Percentiles rank a stretch among this genome's conserved stretches.
phyloP scores from a whole-genome alignment of 2,888 invertebrate species.

The Eulithis prunata region DNA sequence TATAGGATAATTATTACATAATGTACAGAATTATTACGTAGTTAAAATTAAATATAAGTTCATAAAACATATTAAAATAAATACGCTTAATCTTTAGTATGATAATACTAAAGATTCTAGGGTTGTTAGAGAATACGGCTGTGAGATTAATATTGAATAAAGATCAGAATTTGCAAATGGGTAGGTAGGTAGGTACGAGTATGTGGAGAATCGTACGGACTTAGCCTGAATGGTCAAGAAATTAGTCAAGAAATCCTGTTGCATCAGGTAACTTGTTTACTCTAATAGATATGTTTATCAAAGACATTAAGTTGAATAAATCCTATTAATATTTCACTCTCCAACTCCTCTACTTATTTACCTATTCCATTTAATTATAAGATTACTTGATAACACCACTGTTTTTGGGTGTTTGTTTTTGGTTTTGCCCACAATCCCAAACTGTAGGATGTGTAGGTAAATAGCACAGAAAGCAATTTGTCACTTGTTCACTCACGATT shows the following conservation, averaged over 20 bases:
- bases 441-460: slow-evolving; percentile 8
- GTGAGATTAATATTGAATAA: slow-evolving; percentile 54
- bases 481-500: slow-evolving; percentile 23
- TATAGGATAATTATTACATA: background rate
- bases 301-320: slow-evolving; percentile 19
- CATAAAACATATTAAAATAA: slow-evolving; percentile 19
- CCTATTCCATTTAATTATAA: slow-evolving; percentile 13
- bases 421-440: slow-evolving; percentile 8
- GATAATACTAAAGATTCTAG: slow-evolving; percentile 9
- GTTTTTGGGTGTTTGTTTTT: slow-evolving; percentile 3
- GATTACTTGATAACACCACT: slow-evolving; percentile 12
- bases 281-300: slow-evolving; percentile 11
- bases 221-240: background rate
- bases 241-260: slow-evolving; percentile 3
- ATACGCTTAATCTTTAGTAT: slow-evolving; percentile 30
- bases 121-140: slow-evolving; percentile 48
- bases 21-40: slow-evolving; percentile 21
- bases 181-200: background rate
- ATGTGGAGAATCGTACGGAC: slow-evolving; percentile 3
- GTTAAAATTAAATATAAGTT: slow-evolving; percentile 2
- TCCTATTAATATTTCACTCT: slow-evolving; percentile 17
- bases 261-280: slow-evolving; percentile 1
- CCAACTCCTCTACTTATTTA: slow-evolving; percentile 17
- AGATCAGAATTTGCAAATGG: slow-evolving; percentile 15
- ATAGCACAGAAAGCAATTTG: slow-evolving; percentile 18